Evolutionary conservation across 64 coral and sea anemone species (phyloP), one percentile per base, ranked within the genome.

Genomic region (Pocillopora damicornis): DNA sequence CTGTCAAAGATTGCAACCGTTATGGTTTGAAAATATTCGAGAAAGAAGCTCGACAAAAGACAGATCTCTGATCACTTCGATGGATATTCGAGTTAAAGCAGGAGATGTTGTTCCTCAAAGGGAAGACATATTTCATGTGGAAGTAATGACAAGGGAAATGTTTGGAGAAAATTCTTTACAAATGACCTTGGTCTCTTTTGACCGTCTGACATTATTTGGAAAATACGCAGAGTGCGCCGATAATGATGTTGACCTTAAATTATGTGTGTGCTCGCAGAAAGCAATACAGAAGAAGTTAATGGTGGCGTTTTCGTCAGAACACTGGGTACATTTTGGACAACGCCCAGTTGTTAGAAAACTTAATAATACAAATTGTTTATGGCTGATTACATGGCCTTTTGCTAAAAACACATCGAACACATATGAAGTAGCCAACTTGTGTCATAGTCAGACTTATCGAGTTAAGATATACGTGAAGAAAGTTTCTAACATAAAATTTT

Each of bases 111-210:
- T 89, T 1, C 51, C 73, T 0, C 94, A 95, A 15, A 59, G 79
- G 0, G 90, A 92, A 89, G 94, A 95, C 67, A 36, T 92, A 67
- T 92, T 95, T 37, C 87, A 95, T 14, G 71, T 95, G 1, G 90
- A 92, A 65, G 73, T 95, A 4, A 61, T 45, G 37, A 87, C 94
- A 34, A 60, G 68, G 15, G 87, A 81, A 59, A 71, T 76, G 11
- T 58, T 38, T 35, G 61, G 73, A 15, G 67, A 95, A 18, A 65
- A 65, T 11, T 92, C 90, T 45, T 11, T 95, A 60, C 79, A 89
- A 60, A 87, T 95, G 90, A 82, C 38, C 35, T 69, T 95, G 16
- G 1, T 95, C 59, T 64, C 86, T 60, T 95, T 89, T 59, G 94
- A 95, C 80, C 82, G 94, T 60, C 57, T 95, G 34, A 89, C 94